These are phyloP conservation scores for Pseudeuparius sepicola DNA, from an alignment of 2,888 invertebrate genomes.

Conservation along the genomic window DNA sequence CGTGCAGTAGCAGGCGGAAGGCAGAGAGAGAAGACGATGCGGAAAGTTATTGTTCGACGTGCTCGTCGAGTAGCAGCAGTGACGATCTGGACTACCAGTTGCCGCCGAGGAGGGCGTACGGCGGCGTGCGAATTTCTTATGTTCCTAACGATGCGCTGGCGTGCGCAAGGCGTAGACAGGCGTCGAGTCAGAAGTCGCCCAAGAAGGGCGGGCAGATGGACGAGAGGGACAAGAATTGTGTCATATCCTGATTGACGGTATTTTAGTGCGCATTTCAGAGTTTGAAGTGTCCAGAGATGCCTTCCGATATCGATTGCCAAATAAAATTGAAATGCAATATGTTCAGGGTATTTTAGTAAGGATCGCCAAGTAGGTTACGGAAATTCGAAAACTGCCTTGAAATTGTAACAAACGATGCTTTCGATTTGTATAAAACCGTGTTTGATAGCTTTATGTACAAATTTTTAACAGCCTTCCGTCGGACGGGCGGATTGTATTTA, in stretches of 20 bases:
- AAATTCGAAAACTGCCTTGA: too few species aligned
- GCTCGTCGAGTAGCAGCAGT: constrained; percentile 76
- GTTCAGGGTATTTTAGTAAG: too few species aligned
- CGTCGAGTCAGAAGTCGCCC: constrained; percentile 34
- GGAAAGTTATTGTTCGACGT: constrained; percentile 81
- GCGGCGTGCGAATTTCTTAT: constrained; percentile 83
- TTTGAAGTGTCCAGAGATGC: too few species aligned
- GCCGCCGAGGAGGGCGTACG: constrained; percentile 73
- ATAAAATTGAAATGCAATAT: too few species aligned
- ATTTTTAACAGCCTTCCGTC: too few species aligned
- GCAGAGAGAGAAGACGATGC: constrained; percentile 49
- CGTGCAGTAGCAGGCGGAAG: constrained; percentile 22
- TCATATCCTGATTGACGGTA: constrained; percentile 66
- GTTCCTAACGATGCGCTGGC: constrained; percentile 88
- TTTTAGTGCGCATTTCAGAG: neutral
- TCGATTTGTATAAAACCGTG: too few species aligned
- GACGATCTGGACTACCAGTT: constrained; percentile 81
- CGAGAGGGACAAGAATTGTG: constrained; percentile 72
- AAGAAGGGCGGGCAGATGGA: constrained; percentile 35
- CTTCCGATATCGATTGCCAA: too few species aligned
- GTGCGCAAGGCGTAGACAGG: constrained; percentile 61
- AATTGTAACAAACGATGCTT: too few species aligned
- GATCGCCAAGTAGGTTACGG: too few species aligned
- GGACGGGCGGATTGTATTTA: too few species aligned
- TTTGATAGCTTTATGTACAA: too few species aligned